Evolutionary conservation across 2,113 vertebrate species (phyloP).

Genomic region (Prunella fulvescens): DNA sequence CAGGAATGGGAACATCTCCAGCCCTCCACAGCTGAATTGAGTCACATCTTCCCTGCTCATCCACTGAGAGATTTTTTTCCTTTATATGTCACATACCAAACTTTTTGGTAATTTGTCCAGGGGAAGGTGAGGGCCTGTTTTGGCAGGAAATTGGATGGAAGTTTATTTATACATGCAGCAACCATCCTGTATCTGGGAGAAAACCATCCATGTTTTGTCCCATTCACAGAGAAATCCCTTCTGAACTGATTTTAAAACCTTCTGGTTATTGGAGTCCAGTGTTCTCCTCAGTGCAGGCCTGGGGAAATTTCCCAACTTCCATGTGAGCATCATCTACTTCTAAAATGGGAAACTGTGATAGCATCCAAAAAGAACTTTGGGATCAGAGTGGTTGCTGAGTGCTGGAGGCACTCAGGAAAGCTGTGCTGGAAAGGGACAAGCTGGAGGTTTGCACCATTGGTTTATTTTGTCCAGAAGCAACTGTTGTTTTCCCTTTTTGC

Average conservation of each 20-base stretch:
- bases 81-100: rapidly evolving
- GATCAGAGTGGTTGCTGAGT: background rate
- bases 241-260: background rate
- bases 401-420: background rate
- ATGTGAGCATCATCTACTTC: background rate
- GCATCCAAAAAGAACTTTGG: background rate
- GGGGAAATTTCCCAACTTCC: background rate
- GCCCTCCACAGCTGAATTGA: background rate
- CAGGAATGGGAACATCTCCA: background rate
- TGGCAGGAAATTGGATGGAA: background rate
- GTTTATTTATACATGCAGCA: background rate
- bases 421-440: background rate
- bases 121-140: background rate
- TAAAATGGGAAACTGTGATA: background rate
- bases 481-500: background rate
- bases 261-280: background rate
- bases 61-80: background rate
- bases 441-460: background rate
- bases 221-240: background rate
- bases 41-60: background rate
- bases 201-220: background rate
- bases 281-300: background rate
- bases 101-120: background rate
- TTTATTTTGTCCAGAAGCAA: background rate
- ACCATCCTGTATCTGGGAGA: background rate